Evolutionary conservation across 2,888 invertebrate genomes (phyloP), one percentile per base, ranked within the genome.

Genomic region (Lasioglossum malachurum): DNA sequence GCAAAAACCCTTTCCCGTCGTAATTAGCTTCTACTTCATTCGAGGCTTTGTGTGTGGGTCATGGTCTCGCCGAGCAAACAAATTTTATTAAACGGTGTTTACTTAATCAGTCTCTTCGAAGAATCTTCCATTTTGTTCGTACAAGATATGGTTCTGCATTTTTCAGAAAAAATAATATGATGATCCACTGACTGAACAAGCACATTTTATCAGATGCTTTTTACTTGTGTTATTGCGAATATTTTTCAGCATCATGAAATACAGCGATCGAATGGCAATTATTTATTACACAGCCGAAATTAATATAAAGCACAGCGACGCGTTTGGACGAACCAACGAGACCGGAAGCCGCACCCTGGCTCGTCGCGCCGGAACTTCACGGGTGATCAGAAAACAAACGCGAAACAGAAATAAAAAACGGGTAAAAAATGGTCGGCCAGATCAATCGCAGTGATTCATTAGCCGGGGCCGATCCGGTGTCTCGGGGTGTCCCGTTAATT

Each of bases 371-470:
- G 69, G 38, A 69, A 41, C n/a, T 49, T 75, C n/a, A 14, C 38
- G 16, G n/a, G 4, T 69, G 35, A 38, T 12, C 41, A 35, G 64
- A 60, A 71, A 44, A 77, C 12, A 35, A 67, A 67, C 35, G 27
- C 27, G 27, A 53, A 53, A 10, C 10, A n/a, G n/a, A 53, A n/a
- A 53, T 53, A n/a, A 53, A 53, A 53, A 53, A 23, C 53, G 23
- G 23, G 23, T 23, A 53, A 53, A 53, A 53, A 53, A 8, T 53
- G 2, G 27, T 27, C 27, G 31, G 12, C 5, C n/a, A n/a, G 46
- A 35, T 16, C 44, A 31, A 64, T 76, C 35, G 44, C 41, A 27
- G 49, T 82, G 72, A 77, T 84, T 71, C 14, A 69, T 83, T 83
- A 69, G 49, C n/a, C 44, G 2, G 8, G 67, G 19, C 16, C 27